Conservation (phyloP, 2,888 invertebrate genomes). For the Apamea crenata region DNA sequence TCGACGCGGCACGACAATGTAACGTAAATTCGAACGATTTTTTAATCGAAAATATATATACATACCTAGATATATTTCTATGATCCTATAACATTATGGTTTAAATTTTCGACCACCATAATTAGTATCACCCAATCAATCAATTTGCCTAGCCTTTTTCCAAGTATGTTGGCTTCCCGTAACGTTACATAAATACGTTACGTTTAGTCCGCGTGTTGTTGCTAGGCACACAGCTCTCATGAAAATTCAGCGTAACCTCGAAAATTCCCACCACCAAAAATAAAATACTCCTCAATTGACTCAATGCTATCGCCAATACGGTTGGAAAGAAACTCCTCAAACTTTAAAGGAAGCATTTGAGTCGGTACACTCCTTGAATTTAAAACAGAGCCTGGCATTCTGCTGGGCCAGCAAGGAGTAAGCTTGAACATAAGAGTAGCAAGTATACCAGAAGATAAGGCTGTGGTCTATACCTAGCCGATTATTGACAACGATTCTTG, state of each 20-base stretch:
- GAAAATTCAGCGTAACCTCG: not conserved
- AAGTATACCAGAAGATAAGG: constrained; percentile 63
- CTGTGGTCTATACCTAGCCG: constrained; percentile 79
- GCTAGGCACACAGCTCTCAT: not conserved
- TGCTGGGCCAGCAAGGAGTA: constrained; percentile 36
- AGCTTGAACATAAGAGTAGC: constrained; percentile 59
- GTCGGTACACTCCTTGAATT: constrained; percentile 48
- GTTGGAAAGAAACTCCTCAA: constrained; percentile 24
- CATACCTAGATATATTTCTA: no score
- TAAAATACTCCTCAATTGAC: constrained; percentile 27
- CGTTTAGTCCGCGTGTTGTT: not conserved
- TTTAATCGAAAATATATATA: no score
- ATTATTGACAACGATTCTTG: constrained; percentile 79
- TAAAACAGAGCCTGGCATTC: constrained; percentile 49
- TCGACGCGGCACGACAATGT: no score
- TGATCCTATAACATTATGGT: no score
- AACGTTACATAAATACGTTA: not conserved
- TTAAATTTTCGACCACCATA: not conserved
- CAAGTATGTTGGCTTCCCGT: not conserved
- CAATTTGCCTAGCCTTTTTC: not conserved
- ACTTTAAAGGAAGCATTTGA: constrained; percentile 44
- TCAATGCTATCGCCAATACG: constrained; percentile 32
- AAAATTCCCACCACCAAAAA: constrained; percentile 13
- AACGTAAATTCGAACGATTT: not conserved
- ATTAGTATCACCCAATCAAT: not conserved